These are phyloP conservation scores for Gadus macrocephalus DNA, from an alignment of 2,113 vertebrate species.

Conservation along the genomic window DNA sequence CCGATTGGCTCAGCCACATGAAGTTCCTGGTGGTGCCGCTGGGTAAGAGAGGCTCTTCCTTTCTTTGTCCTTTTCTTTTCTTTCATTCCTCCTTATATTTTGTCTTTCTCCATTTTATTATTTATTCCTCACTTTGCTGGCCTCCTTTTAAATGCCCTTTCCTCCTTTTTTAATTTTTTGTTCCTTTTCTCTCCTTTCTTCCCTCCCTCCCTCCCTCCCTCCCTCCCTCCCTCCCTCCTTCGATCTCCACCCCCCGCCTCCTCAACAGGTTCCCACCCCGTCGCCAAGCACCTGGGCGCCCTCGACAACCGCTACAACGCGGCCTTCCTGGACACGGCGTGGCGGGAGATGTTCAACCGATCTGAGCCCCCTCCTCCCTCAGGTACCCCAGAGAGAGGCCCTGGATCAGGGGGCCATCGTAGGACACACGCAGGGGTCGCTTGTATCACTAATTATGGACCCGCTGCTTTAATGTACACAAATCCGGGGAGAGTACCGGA, in stretches of 20 bases:
- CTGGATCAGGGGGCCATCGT: too few species aligned
- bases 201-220: neutral
- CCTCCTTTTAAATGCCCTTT: neutral
- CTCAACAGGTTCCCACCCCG: slow-evolving; percentile 80
- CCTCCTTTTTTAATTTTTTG: neutral
- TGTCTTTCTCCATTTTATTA: neutral
- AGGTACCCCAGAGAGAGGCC: too few species aligned
- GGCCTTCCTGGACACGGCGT: slow-evolving; percentile 78
- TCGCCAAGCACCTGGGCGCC: slow-evolving; percentile 83
- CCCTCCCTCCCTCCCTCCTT: neutral
- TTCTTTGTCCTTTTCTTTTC: neutral
- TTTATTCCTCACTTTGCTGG: neutral
- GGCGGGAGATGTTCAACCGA: slow-evolving; percentile 85
- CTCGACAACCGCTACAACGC: slow-evolving; percentile 83
- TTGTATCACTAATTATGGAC: too few species aligned
- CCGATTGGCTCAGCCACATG: slow-evolving; percentile 87
- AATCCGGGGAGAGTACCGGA: too few species aligned
- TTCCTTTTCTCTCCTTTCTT: neutral
- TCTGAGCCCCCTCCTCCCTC: slow-evolving; percentile 74
- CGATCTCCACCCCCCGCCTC: neutral
- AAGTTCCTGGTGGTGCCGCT: slow-evolving; percentile 86
- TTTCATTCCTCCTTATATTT: neutral
- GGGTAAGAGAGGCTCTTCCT: slow-evolving; percentile 61
- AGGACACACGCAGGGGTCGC: too few species aligned
- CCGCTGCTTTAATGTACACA: too few species aligned